These are phyloP conservation scores for Zoanthus gigantus DNA, from an alignment of 92 coral and sea anemone species.

Conservation along the genomic window DNA sequence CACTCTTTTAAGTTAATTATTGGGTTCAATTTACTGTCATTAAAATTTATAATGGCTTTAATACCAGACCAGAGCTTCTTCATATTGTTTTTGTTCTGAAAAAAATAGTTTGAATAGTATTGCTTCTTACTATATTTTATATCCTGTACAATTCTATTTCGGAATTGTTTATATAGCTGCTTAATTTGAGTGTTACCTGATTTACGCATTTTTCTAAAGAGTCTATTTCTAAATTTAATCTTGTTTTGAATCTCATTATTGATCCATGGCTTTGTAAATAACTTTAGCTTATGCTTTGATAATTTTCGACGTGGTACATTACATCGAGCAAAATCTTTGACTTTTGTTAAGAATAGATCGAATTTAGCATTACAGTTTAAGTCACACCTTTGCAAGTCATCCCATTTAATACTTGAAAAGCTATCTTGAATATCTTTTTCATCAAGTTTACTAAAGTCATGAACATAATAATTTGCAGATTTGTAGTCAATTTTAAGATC, in stretches of 20 bases:
- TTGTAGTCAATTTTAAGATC: constrained; percentile 29
- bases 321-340: no score
- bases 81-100: not conserved
- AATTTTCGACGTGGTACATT: constrained; percentile 5
- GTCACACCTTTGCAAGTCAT: no score
- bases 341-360: no score
- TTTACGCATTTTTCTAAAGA: constrained; percentile 40
- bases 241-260: constrained; percentile 37
- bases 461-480: not conserved
- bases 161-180: constrained; percentile 34
- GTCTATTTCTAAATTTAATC: constrained; percentile 40
- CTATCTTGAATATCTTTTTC: not conserved
- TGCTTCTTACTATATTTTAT: constrained; percentile 4
- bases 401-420: no score
- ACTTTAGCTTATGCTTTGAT: constrained; percentile 23
- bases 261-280: constrained; percentile 44
- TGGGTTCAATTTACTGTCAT: no score
- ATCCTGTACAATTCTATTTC: constrained; percentile 48
- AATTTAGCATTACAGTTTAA: no score
- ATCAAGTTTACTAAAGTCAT: constrained; percentile 34
- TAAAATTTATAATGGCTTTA: constrained; percentile 35
- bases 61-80: constrained; percentile 49
- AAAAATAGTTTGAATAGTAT: not conserved
- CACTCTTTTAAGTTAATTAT: not conserved
- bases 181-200: constrained; percentile 14